Evolutionary conservation across 2,113 vertebrate genomes (phyloP).

Genomic region (Zosterops hypoxanthus): DNA sequence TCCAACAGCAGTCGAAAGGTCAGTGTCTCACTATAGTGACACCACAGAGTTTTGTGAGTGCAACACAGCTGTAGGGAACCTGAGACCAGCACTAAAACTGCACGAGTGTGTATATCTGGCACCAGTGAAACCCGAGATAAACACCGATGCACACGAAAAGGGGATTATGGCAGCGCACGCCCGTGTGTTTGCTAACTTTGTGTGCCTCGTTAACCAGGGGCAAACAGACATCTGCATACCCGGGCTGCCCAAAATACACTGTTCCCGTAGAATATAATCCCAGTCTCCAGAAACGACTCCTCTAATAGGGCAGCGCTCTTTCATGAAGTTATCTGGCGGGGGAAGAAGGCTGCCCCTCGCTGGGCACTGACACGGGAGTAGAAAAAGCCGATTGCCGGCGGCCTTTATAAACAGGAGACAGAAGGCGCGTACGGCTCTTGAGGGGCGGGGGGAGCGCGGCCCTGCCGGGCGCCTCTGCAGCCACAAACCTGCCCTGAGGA

Average conservation of each 20-base stretch:
- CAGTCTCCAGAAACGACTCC: neutral
- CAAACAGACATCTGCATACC: neutral
- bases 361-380: neutral
- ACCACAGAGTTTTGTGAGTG: neutral
- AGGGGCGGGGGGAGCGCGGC: neutral
- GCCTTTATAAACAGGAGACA: neutral
- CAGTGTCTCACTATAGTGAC: neutral
- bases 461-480: neutral
- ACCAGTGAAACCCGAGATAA: slow-evolving; percentile 43
- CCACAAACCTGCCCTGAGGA: neutral
- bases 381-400: neutral
- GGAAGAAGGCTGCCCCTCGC: rapidly evolving
- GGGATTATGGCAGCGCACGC: neutral
- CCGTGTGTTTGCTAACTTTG: neutral
- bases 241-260: neutral
- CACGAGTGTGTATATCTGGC: slow-evolving; percentile 6
- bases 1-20: slow-evolving; percentile 7
- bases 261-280: neutral
- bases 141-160: neutral
- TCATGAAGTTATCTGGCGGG: neutral
- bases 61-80: slow-evolving; percentile 3
- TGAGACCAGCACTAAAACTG: slow-evolving; percentile 36
- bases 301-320: neutral
- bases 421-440: neutral
- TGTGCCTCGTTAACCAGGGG: neutral